A percentile compares a stretch with the other conserved stretches of the same genome.
Conservation (phyloP, 2,888 invertebrate genomes). For the Xanthorhoe spadicearia region DNA sequence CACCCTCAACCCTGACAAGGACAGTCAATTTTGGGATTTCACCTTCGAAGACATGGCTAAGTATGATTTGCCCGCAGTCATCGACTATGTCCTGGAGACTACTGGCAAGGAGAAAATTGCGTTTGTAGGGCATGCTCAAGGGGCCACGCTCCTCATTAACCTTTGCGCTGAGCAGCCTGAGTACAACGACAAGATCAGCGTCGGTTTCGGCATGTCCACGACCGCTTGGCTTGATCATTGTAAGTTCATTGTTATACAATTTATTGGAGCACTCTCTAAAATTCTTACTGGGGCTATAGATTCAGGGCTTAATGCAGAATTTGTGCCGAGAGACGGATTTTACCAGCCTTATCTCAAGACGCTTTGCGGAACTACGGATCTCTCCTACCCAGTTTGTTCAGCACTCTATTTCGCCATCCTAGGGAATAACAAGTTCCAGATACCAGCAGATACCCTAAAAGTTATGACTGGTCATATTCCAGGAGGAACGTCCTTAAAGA, state of each 20-base stretch:
- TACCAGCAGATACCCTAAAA: constrained; percentile 44
- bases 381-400: constrained; percentile 49
- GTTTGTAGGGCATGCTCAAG: constrained; percentile 55
- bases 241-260: constrained; percentile 43
- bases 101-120: constrained; percentile 45
- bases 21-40: constrained; percentile 51
- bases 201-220: constrained; percentile 51
- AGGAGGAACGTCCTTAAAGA: constrained; percentile 52
- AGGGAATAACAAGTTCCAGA: constrained; percentile 50
- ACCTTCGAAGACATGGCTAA: constrained; percentile 51
- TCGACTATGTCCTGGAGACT: constrained; percentile 50
- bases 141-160: constrained; percentile 43
- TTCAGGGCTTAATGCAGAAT: constrained; percentile 38
- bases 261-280: constrained; percentile 39
- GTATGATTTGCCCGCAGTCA: constrained; percentile 50
- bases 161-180: constrained; percentile 51
- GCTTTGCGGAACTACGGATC: constrained; percentile 44
- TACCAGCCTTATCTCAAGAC: constrained; percentile 37
- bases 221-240: constrained; percentile 48
- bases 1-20: constrained; percentile 40
- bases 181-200: constrained; percentile 54
- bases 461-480: constrained; percentile 51
- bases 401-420: constrained; percentile 45
- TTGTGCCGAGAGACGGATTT: constrained; percentile 42
- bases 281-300: constrained; percentile 18